phyloP scores from a whole-genome alignment of 2,888 invertebrate genomes.

The Cistogaster globosa region DNA sequence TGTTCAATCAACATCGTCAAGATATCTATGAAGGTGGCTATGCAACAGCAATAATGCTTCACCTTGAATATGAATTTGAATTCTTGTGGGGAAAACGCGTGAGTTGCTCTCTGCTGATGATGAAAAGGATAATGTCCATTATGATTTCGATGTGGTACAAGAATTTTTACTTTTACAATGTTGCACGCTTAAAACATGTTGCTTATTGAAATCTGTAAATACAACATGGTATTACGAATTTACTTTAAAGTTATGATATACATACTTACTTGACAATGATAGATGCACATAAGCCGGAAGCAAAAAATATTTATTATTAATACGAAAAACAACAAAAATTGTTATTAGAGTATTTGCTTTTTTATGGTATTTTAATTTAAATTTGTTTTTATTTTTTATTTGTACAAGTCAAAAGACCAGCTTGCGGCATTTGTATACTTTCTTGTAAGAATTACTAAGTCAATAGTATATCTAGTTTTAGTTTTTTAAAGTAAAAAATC shows the following conservation, averaged over 20 bases:
- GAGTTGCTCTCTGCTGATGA: slow-evolving; percentile 5
- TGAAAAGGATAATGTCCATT: slow-evolving; percentile 11
- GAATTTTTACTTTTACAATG: slow-evolving; percentile 60
- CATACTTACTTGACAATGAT: slow-evolving; percentile 70
- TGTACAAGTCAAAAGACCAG: slow-evolving; percentile 36
- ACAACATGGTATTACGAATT: slow-evolving; percentile 39
- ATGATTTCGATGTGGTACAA: slow-evolving; percentile 25
- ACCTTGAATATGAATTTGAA: slow-evolving; percentile 16
- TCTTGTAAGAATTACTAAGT: slow-evolving; percentile 33
- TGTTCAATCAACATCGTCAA: slow-evolving; percentile 14
- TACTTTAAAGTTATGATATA: slow-evolving; percentile 65
- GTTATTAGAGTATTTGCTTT: slow-evolving; percentile 37
- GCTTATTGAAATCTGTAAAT: slow-evolving; percentile 61
- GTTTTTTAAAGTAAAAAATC: slow-evolving; percentile 6
- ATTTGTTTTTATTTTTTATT: slow-evolving; percentile 21
- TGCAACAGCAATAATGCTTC: slow-evolving; percentile 31
- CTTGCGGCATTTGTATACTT: slow-evolving; percentile 36
- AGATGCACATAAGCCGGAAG: slow-evolving; percentile 70
- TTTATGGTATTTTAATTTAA: slow-evolving; percentile 34
- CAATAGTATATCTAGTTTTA: slow-evolving; percentile 11
- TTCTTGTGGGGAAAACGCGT: neutral
- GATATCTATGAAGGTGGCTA: neutral
- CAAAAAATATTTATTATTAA: slow-evolving; percentile 41
- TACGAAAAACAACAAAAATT: slow-evolving; percentile 23
- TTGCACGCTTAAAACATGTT: slow-evolving; percentile 65